Evolutionary conservation across 2,888 invertebrate genomes (phyloP).

Genomic region (Lycaena phlaeas): DNA sequence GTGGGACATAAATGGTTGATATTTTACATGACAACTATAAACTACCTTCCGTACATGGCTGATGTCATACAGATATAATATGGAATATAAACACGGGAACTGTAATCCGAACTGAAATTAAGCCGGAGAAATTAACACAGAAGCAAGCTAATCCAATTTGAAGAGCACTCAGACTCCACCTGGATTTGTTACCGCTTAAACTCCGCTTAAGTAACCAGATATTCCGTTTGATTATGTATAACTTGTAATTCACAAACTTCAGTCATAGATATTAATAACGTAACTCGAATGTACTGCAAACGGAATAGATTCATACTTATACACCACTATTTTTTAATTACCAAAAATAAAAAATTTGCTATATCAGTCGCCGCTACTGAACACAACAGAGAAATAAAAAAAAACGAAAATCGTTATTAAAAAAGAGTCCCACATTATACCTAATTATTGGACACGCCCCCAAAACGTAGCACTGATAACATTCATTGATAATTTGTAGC

Average conservation of each 20-base stretch:
- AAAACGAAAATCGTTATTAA: too few relatives aligned
- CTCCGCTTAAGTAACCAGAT: not conserved
- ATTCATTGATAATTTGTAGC: too few relatives aligned
- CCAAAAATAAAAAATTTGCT: too few relatives aligned
- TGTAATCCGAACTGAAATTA: slow-evolving; percentile 17
- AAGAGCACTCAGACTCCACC: slow-evolving; percentile 7
- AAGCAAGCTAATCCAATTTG: slow-evolving; percentile 16
- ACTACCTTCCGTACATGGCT: too few relatives aligned
- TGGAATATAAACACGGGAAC: slow-evolving; percentile 14
- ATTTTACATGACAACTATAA: too few relatives aligned
- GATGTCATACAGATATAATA: slow-evolving; percentile 1
- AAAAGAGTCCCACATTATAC: too few relatives aligned
- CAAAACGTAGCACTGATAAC: too few relatives aligned
- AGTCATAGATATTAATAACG: not conserved
- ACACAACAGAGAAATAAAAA: too few relatives aligned
- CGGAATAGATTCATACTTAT: not conserved
- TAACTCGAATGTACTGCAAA: not conserved
- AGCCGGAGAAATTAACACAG: slow-evolving; percentile 18
- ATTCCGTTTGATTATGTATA: not conserved
- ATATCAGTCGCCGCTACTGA: too few relatives aligned
- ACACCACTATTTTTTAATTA: too few relatives aligned
- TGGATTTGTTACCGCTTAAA: not conserved
- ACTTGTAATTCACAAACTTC: not conserved
- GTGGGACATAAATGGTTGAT: too few relatives aligned
- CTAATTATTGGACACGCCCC: too few relatives aligned